phyloP scores from a whole-genome alignment of 2,113 vertebrate genomes.

The Eolophus roseicapilla region DNA sequence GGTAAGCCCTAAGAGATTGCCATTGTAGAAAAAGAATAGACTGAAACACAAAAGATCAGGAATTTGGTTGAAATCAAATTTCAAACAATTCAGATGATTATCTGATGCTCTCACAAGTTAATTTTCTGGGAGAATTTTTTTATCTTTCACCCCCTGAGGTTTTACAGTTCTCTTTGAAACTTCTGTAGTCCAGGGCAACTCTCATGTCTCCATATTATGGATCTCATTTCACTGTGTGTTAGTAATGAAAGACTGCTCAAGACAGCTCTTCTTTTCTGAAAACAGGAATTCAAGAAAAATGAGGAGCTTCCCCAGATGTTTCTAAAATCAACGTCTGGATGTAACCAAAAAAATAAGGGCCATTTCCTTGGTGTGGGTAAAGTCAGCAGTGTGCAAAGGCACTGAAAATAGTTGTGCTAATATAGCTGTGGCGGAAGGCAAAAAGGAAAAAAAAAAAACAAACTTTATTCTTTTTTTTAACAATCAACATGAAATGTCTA shows the following conservation, averaged over 20 bases:
- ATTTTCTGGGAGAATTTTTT: neutral
- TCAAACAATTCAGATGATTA: neutral
- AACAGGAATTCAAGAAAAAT: neutral
- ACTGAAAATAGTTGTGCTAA: neutral
- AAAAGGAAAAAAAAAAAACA: neutral
- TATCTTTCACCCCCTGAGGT: neutral
- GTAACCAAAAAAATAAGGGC: neutral
- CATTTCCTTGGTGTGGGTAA: neutral
- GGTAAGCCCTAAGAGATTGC: constrained; percentile 39
- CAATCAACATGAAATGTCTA: neutral
- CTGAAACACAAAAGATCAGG: constrained; percentile 24
- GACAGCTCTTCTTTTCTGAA: neutral
- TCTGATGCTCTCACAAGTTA: neutral
- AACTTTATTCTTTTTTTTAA: neutral
- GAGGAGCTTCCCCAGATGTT: neutral
- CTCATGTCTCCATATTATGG: neutral
- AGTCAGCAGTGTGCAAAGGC: neutral
- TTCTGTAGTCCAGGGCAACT: neutral
- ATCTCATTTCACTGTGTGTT: neutral
- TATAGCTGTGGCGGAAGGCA: rapidly evolving
- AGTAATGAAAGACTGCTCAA: neutral
- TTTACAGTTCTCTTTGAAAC: neutral
- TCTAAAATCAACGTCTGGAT: neutral
- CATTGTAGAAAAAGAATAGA: constrained; percentile 19
- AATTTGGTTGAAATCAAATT: constrained; percentile 34